phyloP scores from a whole-genome alignment of 2,888 invertebrate genomes.

The Ophion ellenae region DNA sequence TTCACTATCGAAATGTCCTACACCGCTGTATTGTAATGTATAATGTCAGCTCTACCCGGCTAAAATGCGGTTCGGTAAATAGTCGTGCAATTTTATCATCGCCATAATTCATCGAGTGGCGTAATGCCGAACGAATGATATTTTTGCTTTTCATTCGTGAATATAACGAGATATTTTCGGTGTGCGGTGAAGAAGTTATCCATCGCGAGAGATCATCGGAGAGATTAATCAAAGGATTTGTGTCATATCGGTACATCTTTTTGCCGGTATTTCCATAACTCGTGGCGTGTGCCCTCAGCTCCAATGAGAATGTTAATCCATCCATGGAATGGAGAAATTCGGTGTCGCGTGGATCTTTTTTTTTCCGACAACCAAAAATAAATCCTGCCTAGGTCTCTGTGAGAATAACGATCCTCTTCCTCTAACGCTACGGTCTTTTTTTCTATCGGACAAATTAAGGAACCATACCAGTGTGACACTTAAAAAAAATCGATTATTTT shows the following conservation, averaged over 20 bases:
- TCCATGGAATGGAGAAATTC: slow-evolving; percentile 6
- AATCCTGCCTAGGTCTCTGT: background rate
- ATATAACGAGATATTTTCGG: slow-evolving; percentile 11
- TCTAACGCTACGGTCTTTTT: background rate
- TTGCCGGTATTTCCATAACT: slow-evolving; percentile 28
- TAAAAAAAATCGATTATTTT: too few species aligned
- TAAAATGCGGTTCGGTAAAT: slow-evolving; percentile 9
- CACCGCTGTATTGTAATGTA: slow-evolving; percentile 30
- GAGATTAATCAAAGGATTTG: slow-evolving; percentile 10
- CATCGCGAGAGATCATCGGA: background rate
- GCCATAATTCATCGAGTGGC: slow-evolving; percentile 1
- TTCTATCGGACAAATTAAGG: background rate
- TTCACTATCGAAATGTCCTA: slow-evolving; percentile 45
- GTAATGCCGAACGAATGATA: slow-evolving; percentile 5
- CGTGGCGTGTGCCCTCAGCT: background rate
- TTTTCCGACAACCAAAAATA: background rate
- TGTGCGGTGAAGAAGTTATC: background rate
- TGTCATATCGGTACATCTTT: slow-evolving; percentile 10
- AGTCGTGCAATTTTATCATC: slow-evolving; percentile 31
- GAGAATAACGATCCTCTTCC: background rate
- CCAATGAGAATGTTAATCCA: slow-evolving; percentile 13
- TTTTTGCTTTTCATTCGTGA: slow-evolving; percentile 8
- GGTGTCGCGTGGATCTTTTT: background rate
- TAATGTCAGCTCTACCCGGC: slow-evolving; percentile 34
- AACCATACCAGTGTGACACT: too few species aligned